A percentile compares a stretch with the other conserved stretches of the same genome.
Conservation (phyloP, 2,888 invertebrate genomes). For the Drosophila nigricruria region DNA sequence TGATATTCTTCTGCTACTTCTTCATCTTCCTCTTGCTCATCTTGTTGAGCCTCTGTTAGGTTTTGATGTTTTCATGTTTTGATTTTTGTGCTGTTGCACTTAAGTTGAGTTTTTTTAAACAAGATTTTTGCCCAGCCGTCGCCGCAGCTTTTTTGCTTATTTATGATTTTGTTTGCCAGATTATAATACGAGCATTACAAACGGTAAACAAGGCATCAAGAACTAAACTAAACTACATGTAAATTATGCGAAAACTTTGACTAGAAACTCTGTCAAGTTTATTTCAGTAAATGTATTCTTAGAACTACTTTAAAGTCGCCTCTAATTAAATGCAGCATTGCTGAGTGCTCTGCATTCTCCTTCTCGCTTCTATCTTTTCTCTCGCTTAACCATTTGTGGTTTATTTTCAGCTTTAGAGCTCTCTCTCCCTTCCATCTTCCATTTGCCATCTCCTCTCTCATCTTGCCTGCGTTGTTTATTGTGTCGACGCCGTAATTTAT, state of each 20-base stretch:
- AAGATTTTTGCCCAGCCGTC: background rate
- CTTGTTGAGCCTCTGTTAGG: conserved; percentile 18
- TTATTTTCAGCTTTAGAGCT: conserved; percentile 25
- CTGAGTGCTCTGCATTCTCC: background rate
- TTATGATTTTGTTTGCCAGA: conserved; percentile 41
- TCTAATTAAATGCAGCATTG: conserved; percentile 34
- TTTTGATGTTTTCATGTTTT: conserved; percentile 73
- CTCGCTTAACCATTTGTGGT: conserved; percentile 5
- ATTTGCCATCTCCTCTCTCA: background rate
- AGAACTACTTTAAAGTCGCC: conserved; percentile 14
- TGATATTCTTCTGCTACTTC: background rate
- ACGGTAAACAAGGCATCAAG: conserved; percentile 10
- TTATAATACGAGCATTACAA: conserved; percentile 13
- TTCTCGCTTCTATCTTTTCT: background rate
- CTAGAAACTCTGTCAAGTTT: background rate
- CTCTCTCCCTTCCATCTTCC: background rate
- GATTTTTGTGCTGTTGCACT: conserved; percentile 63
- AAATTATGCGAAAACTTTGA: conserved; percentile 18
- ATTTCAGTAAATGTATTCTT: background rate
- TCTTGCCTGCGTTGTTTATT: conserved; percentile 61
- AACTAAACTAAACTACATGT: background rate
- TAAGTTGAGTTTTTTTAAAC: conserved; percentile 21
- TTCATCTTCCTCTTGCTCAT: background rate
- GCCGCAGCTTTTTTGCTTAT: conserved; percentile 27
- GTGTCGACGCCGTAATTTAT: conserved; percentile 64